Conservation (phyloP, 2,888 invertebrate genomes). For the Drosophila meridiana region DNA sequence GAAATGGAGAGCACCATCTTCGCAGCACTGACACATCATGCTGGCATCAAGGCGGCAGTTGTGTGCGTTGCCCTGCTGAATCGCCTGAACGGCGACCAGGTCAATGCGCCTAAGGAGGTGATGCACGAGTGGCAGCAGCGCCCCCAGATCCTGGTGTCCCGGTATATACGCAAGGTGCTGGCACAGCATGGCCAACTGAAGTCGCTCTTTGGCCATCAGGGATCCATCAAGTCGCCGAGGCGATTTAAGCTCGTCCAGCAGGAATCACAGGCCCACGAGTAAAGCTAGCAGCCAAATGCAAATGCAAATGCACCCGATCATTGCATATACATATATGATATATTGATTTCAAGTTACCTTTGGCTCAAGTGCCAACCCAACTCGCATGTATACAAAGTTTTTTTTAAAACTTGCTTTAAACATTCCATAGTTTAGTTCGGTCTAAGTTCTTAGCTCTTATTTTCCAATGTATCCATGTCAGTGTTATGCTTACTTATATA, state of each 20-base stretch:
- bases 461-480: conserved; percentile 8
- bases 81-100: conserved; percentile 97
- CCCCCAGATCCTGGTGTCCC: conserved; percentile 93
- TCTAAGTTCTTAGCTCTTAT: conserved; percentile 57
- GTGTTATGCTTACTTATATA: conserved; percentile 9
- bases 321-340: conserved; percentile 11
- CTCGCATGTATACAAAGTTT: conserved; percentile 60
- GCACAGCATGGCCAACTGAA: conserved; percentile 91
- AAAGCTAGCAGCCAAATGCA: conserved; percentile 81
- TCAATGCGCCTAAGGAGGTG: conserved; percentile 94
- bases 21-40: conserved; percentile 96
- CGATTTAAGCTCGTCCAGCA: conserved; percentile 95
- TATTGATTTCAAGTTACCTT: conserved; percentile 47
- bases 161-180: conserved; percentile 93
- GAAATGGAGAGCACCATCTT: conserved; percentile 99
- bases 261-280: conserved; percentile 95
- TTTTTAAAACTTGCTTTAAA: conserved; percentile 20
- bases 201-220: conserved; percentile 90
- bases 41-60: conserved; percentile 96
- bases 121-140: conserved; percentile 95
- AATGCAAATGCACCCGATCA: not conserved
- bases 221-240: conserved; percentile 94
- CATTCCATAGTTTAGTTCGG: conserved; percentile 69
- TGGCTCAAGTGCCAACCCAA: conserved; percentile 21
- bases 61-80: conserved; percentile 97